A percentile compares a stretch with the other conserved stretches of the same genome.
Conservation (phyloP, 1,140 invertebrate species). For the Caenorhabditis elegans region DNA sequence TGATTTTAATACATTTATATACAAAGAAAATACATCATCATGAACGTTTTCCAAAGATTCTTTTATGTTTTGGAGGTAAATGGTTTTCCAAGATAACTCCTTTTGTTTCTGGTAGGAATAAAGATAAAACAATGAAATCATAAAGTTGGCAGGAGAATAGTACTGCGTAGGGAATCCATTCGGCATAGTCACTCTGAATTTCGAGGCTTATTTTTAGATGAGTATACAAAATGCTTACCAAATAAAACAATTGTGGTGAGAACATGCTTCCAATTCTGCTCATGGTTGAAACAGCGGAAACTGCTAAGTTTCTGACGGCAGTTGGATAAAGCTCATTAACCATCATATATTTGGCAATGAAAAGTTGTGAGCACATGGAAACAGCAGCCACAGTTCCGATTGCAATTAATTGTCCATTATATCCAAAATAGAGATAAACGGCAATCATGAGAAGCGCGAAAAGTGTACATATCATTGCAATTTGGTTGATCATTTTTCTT, state of each 20-base stretch:
- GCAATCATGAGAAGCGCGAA: conserved; percentile 6
- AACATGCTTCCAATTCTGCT: conserved; percentile 43
- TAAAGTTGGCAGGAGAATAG: not conserved
- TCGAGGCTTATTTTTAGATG: not conserved
- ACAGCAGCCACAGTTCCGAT: not conserved
- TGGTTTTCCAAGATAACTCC: not conserved
- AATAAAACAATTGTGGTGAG: conserved; percentile 46
- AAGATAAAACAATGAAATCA: not conserved
- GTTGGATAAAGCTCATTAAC: conserved; percentile 45
- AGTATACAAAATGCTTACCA: conserved; percentile 22
- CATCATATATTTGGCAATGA: conserved; percentile 46
- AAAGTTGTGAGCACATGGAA: conserved; percentile 34
- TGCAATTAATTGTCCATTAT: not conserved
- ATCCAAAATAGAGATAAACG: not conserved
- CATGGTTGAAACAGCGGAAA: conserved; percentile 29
- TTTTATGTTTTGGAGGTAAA: not conserved
- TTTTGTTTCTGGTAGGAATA: not conserved
- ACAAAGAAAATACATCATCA: too few species aligned
- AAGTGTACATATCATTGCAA: conserved; percentile 25
- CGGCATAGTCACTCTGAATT: not conserved
- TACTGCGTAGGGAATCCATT: not conserved
- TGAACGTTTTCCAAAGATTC: not conserved
- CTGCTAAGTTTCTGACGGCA: conserved; percentile 42
- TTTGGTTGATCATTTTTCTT: conserved; percentile 38
- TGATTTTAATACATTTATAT: too few species aligned